Conservation (phyloP, 2,797 vertebrate genomes). For the Gymnoscopelus braueri region DNA sequence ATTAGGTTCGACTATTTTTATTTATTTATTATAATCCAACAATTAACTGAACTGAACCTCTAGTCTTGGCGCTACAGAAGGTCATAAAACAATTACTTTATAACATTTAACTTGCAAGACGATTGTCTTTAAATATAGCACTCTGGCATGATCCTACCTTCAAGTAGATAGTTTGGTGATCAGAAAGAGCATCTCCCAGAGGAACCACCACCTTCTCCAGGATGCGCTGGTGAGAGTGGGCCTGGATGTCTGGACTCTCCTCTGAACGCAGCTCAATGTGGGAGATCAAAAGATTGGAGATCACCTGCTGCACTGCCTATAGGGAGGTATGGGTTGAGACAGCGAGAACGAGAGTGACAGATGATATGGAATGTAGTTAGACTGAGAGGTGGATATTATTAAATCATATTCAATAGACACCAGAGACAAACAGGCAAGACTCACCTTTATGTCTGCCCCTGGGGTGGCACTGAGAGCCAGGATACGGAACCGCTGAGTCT, state of each 20-base stretch:
- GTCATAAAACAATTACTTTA: not conserved
- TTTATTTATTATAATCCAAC: no score
- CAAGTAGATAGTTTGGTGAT: constrained; percentile 86
- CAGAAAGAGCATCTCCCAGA: constrained; percentile 83
- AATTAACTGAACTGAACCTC: no score
- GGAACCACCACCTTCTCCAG: constrained; percentile 94
- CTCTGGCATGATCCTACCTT: constrained; percentile 77
- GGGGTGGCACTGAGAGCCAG: constrained; percentile 96
- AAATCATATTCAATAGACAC: not conserved
- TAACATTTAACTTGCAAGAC: not conserved
- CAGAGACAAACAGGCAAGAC: not conserved
- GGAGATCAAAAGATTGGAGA: constrained; percentile 93
- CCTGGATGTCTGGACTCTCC: constrained; percentile 90
- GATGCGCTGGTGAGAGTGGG: constrained; percentile 90
- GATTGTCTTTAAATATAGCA: no score
- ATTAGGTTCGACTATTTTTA: no score
- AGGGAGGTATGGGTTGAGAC: not conserved
- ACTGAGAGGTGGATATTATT: not conserved
- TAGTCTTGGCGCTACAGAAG: no score
- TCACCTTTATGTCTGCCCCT: constrained; percentile 91
- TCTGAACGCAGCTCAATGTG: constrained; percentile 94
- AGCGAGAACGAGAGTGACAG: not conserved
- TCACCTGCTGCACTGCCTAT: constrained; percentile 94
- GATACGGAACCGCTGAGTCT: constrained; percentile 88
- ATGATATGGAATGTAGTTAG: not conserved